phyloP scores from a whole-genome alignment of 2,888 invertebrate genomes.

The Nipponacmea schrenckii region DNA sequence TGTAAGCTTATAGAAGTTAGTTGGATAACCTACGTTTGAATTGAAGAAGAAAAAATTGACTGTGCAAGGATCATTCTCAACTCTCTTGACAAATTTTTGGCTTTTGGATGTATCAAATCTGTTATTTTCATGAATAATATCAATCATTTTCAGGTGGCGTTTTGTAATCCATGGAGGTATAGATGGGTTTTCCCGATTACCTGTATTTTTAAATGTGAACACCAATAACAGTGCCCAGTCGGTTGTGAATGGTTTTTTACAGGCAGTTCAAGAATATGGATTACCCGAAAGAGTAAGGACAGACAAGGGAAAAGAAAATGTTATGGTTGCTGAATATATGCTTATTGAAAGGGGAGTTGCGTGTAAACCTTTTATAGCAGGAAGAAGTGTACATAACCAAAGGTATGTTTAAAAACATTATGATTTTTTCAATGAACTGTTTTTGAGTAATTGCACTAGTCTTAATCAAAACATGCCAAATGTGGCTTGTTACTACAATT shows the following conservation, averaged over 20 bases:
- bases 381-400: constrained; percentile 24
- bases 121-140: neutral
- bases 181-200: constrained; percentile 36
- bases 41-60: too few relatives aligned
- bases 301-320: constrained; percentile 37
- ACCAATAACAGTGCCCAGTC: constrained; percentile 31
- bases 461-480: too few relatives aligned
- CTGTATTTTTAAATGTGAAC: constrained; percentile 31
- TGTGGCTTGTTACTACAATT: too few relatives aligned
- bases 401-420: too few relatives aligned
- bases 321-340: constrained; percentile 31
- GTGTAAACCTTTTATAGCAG: constrained; percentile 27
- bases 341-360: constrained; percentile 11
- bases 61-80: too few relatives aligned
- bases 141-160: constrained; percentile 31
- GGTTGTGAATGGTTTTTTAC: constrained; percentile 28
- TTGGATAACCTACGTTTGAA: too few relatives aligned
- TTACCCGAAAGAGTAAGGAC: constrained; percentile 30
- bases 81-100: too few relatives aligned
- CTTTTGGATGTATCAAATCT: too few relatives aligned
- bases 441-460: too few relatives aligned
- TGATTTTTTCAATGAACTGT: too few relatives aligned
- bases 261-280: constrained; percentile 31
- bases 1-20: too few relatives aligned
- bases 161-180: constrained; percentile 37